Evolutionary conservation across 2,797 vertebrate species (phyloP).

Genomic region (Xiphorhynchus erythropygius): DNA sequence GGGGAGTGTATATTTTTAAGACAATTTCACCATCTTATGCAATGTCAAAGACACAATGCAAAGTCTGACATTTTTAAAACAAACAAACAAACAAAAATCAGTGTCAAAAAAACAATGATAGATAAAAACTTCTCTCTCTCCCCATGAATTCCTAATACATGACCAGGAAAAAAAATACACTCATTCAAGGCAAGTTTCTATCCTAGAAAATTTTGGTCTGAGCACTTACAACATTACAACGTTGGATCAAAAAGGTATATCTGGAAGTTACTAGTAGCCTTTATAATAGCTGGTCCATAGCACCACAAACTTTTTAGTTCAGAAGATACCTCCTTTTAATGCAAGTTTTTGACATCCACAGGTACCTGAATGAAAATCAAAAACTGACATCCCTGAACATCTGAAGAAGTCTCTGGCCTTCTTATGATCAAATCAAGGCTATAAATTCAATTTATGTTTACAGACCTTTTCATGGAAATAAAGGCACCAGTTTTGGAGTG

Average conservation of each 20-base stretch:
- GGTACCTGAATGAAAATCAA: not conserved
- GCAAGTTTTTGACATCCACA: not conserved
- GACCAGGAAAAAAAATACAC: not conserved
- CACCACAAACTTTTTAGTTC: not conserved
- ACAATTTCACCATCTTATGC: not conserved
- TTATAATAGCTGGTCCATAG: not conserved
- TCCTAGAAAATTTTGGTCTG: not conserved
- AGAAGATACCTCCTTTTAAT: not conserved
- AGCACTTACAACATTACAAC: not conserved
- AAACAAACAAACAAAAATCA: not conserved
- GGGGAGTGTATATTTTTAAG: accelerated
- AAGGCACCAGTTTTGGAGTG: not conserved
- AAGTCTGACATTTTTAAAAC: not conserved
- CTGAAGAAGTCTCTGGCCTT: not conserved
- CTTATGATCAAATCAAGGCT: not conserved
- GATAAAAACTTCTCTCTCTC: not conserved
- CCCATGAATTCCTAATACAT: not conserved
- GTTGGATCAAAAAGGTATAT: not conserved
- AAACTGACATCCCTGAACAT: not conserved
- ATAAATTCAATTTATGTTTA: not conserved
- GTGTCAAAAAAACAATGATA: not conserved
- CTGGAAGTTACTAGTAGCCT: not conserved
- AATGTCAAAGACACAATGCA: not conserved
- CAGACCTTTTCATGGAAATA: not conserved
- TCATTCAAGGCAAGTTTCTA: not conserved